Evolutionary conservation across 2,113 vertebrate genomes (phyloP), one percentile per base, ranked within the genome.

Genomic region (Podarcis cretensis): DNA sequence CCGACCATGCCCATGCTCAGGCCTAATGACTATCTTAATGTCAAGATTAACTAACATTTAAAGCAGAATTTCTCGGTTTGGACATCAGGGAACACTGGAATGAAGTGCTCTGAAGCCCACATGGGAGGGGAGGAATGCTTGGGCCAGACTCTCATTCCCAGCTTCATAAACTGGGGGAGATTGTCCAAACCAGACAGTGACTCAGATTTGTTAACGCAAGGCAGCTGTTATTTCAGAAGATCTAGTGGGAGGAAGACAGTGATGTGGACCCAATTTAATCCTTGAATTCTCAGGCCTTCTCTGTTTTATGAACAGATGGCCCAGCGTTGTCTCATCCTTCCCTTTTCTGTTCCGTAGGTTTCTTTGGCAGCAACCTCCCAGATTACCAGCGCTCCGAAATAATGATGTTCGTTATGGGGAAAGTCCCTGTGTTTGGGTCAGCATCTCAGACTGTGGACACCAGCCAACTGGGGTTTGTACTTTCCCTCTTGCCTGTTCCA

Each of bases 351-450:
- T 82, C 93, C 86, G 6, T 92, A 99, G 99, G 99, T 3, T 99
- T 99, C 93, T 99, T 99, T 95, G 99, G 99, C 84, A 99, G 99
- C 40, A 99, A 99, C 94, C 97, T 99, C 16, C 99, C 99, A 4
- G 99, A 99, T 96, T 99, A 99, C 94, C 99, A 99, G 96, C 96
- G 99, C 40, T 99, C 99, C 3, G 99, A 99, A 92, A 99, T 99
- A 71, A 99, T 99, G 98, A 99, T 99, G 99, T 99, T 99, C 94
- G 96, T 99, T 89, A 99, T 99, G 98, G 98, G 98, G 35, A 99
- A 99, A 92, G 98, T 99, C 30, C 99, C 99, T 0, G 98, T 99
- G 12, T 98, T 98, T 12, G 99, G 98, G 89, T 95, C 97, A 0
- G 95, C 97, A 54, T 98, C 98, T 84, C 98, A 98, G 32, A 97